Evolutionary conservation across 2,888 invertebrate genomes (phyloP).

Genomic region (Pandemis heparana): DNA sequence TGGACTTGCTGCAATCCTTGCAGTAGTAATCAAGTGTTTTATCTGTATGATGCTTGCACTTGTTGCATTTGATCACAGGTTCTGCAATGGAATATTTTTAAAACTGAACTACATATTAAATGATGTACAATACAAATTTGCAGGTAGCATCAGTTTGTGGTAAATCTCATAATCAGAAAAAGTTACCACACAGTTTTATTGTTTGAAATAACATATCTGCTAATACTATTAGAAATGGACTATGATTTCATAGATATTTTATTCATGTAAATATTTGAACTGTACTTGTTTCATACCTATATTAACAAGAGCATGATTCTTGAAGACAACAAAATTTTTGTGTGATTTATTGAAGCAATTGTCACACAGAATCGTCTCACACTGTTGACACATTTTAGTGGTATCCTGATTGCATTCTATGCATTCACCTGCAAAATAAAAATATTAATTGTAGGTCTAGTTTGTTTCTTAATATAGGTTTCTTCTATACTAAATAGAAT

Average conservation of each 20-base stretch:
- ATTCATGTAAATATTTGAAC: neutral
- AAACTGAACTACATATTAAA: neutral
- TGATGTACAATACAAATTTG: too few species aligned
- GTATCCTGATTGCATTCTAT: slow-evolving; percentile 67
- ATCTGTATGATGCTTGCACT: slow-evolving; percentile 66
- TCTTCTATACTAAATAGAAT: neutral
- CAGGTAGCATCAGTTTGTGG: too few species aligned
- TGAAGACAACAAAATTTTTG: slow-evolving; percentile 76
- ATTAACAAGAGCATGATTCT: slow-evolving; percentile 68
- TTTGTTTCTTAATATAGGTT: neutral
- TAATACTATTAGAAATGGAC: neutral
- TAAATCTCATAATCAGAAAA: too few species aligned
- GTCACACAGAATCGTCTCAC: slow-evolving; percentile 69
- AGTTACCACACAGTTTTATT: too few species aligned
- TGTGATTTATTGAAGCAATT: slow-evolving; percentile 76
- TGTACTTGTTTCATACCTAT: slow-evolving; percentile 56
- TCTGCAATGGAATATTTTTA: slow-evolving; percentile 51
- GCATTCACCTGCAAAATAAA: slow-evolving; percentile 62
- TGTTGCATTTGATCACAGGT: slow-evolving; percentile 49
- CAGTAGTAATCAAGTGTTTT: slow-evolving; percentile 76
- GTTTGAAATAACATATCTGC: too few species aligned
- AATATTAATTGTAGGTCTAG: neutral
- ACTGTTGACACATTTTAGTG: slow-evolving; percentile 74
- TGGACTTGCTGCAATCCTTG: slow-evolving; percentile 68
- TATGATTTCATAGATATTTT: neutral